Evolutionary conservation across 2,797 vertebrate species (phyloP), one percentile per base, ranked within the genome.

Genomic region (Nyctalus aviator): DNA sequence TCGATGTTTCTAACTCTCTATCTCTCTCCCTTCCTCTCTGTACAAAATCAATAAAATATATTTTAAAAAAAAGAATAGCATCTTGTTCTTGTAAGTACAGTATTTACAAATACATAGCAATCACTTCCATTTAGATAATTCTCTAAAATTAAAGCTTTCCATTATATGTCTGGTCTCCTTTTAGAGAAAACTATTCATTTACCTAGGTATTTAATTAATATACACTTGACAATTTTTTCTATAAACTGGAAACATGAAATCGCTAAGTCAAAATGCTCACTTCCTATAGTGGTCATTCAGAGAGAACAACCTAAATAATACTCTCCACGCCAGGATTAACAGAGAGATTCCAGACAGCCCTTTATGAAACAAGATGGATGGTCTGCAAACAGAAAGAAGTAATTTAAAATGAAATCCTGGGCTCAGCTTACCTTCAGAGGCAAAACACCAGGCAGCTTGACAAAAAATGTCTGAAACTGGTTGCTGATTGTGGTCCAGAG

Each of bases 401-500:
- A 59, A 82, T 1, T n/a, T 20, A 32, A 75, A 64, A 46, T 37
- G 27, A 82, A 75, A 79, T 44, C 17, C 13, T 59, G 27, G 90
- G 2, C 3, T 69, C 44, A 32, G 88, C 97, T 93, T 99, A 99
- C 99, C 99, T 99, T 99, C 71, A 99, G 98, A 84, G 99, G 99
- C 94, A 99, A 98, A 97, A 99, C 99, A 95, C 98, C 99, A 59
- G 99, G 99, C 96, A 99, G 98, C 97, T 99, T 99, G 88, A 99
- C 98, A 93, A 99, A 98, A 96, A 99, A 99, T 30, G 99, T 99
- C 98, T 99, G 99, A 98, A 99, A 99, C 98, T 99, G 99, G 97
- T 99, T 99, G 98, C 99, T 99, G 97, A 99, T 99, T 57, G 99
- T 99, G 64, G 99, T 99, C 99, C 99, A 99, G 95, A 99, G 99